phyloP scores from a whole-genome alignment of 2,113 vertebrate species.

The Trochalopteron elliotii region DNA sequence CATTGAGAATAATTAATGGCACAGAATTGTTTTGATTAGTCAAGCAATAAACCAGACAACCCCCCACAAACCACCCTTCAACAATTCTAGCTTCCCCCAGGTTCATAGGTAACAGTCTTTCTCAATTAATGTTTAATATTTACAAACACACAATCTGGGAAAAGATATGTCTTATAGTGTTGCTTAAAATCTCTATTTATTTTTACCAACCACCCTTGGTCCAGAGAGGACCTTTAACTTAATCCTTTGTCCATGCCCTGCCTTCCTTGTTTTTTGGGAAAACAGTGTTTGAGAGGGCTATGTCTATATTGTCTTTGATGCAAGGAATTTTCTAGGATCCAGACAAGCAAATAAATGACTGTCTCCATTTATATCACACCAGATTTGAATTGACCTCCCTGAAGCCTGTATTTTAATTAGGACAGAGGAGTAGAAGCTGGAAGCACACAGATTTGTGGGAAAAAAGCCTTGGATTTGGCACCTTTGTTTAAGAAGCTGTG shows the following conservation, averaged over 20 bases:
- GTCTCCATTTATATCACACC: neutral
- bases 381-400: neutral
- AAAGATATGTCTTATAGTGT: neutral
- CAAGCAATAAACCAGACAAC: conserved; percentile 21
- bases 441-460: neutral
- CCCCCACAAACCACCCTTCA: neutral
- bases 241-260: neutral
- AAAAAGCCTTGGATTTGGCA: neutral
- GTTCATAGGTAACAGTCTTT: neutral
- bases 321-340: neutral
- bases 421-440: neutral
- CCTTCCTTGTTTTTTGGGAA: neutral
- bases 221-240: neutral
- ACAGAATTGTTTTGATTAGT: conserved; percentile 47
- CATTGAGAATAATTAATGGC: conserved; percentile 31
- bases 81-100: neutral
- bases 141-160: neutral
- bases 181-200: neutral
- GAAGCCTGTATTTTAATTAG: neutral
- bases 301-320: neutral
- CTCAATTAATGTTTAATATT: neutral
- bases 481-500: neutral
- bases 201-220: neutral
- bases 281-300: neutral
- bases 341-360: neutral